A percentile compares a stretch with the other conserved stretches of the same genome.
Conservation (phyloP, 2,888 invertebrate species). For the Epinotia bilunana region DNA sequence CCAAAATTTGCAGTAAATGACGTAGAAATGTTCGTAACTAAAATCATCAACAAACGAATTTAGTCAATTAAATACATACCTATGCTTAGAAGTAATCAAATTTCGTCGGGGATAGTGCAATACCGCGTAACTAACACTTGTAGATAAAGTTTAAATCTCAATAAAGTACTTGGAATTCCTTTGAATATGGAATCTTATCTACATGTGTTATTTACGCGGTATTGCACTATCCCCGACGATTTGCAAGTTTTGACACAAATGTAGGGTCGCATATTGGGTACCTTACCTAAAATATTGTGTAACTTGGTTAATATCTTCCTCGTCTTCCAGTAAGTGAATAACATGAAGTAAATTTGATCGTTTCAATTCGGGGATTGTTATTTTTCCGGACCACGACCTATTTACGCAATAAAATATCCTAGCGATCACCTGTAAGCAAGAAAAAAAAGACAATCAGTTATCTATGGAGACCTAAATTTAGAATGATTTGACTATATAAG, state of each 20-base stretch:
- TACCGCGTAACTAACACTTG: no score
- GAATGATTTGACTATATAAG: no score
- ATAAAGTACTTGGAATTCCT: no score
- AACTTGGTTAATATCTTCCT: conserved; percentile 98
- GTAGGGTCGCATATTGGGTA: neutral
- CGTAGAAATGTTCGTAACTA: conserved; percentile 99
- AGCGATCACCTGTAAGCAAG: conserved; percentile 91
- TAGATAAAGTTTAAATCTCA: no score
- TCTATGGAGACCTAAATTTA: neutral
- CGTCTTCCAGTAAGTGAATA: conserved; percentile 94
- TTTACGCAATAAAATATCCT: conserved; percentile 99
- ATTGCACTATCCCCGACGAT: no score
- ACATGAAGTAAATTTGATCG: conserved; percentile 95
- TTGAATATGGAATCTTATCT: no score
- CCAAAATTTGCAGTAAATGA: conserved; percentile 99
- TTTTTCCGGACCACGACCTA: conserved; percentile 97
- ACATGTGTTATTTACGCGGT: no score
- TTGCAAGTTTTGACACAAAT: neutral
- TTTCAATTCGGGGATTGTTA: conserved; percentile 94
- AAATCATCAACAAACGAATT: conserved; percentile 63
- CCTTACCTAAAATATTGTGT: conserved; percentile 89
- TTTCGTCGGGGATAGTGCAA: no score
- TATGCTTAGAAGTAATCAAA: neutral
- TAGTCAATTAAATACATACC: neutral
- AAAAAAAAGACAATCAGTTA: conserved; percentile 5